Evolutionary conservation across 2,888 invertebrate genomes (phyloP).

Genomic region (Silvanus unidentatus): DNA sequence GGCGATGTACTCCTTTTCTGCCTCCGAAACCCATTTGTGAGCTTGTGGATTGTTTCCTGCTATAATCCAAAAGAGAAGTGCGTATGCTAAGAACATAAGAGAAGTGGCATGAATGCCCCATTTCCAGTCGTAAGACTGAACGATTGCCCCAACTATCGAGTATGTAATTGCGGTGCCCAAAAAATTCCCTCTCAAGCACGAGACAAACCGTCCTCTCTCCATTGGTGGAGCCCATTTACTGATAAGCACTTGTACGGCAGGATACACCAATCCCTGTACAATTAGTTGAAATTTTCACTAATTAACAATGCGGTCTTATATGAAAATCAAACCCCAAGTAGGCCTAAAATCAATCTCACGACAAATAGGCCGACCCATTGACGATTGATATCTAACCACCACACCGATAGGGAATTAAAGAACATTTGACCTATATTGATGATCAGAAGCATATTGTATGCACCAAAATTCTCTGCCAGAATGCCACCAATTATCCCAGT

Average conservation of each 20-base stretch:
- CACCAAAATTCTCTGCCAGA: slow-evolving; percentile 29
- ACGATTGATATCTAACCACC: too few relatives aligned
- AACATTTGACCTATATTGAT: slow-evolving; percentile 18
- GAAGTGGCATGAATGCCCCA: slow-evolving; percentile 63
- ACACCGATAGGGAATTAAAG: background rate
- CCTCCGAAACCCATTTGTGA: slow-evolving; percentile 56
- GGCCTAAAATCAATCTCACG: background rate
- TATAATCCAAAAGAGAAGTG: slow-evolving; percentile 56
- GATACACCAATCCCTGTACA: slow-evolving; percentile 59
- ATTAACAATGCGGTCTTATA: background rate
- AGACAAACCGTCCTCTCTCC: slow-evolving; percentile 69
- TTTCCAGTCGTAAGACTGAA: slow-evolving; percentile 59
- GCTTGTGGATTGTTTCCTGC: slow-evolving; percentile 59
- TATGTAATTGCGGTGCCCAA: slow-evolving; percentile 66
- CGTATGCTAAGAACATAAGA: slow-evolving; percentile 52
- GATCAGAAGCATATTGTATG: slow-evolving; percentile 29
- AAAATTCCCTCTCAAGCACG: slow-evolving; percentile 67
- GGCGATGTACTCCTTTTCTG: slow-evolving; percentile 58
- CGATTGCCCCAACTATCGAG: slow-evolving; percentile 60
- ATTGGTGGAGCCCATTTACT: slow-evolving; percentile 69
- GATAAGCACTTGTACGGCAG: slow-evolving; percentile 59
- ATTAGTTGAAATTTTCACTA: too few relatives aligned
- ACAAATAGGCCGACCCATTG: background rate
- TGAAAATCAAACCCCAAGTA: background rate
- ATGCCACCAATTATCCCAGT: slow-evolving; percentile 29